A percentile compares a stretch with the other conserved stretches of the same genome.
phyloP scores from a whole-genome alignment of 1,140 invertebrate genomes.

The Atta texana region DNA sequence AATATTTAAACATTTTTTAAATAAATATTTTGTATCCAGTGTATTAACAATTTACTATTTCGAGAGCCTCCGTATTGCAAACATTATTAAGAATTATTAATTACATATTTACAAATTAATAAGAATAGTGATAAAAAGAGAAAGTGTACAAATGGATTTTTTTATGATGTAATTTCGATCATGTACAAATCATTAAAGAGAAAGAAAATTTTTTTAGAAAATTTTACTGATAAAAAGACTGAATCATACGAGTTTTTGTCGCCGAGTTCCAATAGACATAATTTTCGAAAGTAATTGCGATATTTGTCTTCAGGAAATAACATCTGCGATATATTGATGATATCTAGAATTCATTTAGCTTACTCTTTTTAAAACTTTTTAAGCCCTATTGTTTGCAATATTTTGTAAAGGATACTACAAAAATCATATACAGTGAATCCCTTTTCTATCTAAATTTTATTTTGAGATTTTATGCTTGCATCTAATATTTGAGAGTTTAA shows the following conservation, averaged over 20 bases:
- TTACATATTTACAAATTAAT: constrained; percentile 1
- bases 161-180: constrained; percentile 21
- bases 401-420: background rate
- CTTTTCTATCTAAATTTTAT: background rate
- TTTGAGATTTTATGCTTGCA: background rate
- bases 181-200: constrained; percentile 15
- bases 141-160: constrained; percentile 2
- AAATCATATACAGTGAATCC: background rate
- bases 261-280: constrained; percentile 35
- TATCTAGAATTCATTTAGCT: constrained; percentile 24
- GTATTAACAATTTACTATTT: constrained; percentile 30
- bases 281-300: constrained; percentile 14
- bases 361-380: constrained; percentile 29
- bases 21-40: constrained; percentile 39
- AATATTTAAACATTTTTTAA: constrained; percentile 59
- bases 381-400: constrained; percentile 28
- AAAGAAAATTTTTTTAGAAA: constrained; percentile 52
- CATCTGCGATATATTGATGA: constrained; percentile 25
- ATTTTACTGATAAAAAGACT: constrained; percentile 65
- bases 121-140: constrained; percentile 5
- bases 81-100: constrained; percentile 45
- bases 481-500: background rate
- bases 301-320: constrained; percentile 37
- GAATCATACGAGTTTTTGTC: constrained; percentile 57
- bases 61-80: constrained; percentile 49